These are phyloP conservation scores for Aleiodes sp. DNA, from an alignment of 1,140 invertebrate species.

Conservation along the genomic window DNA sequence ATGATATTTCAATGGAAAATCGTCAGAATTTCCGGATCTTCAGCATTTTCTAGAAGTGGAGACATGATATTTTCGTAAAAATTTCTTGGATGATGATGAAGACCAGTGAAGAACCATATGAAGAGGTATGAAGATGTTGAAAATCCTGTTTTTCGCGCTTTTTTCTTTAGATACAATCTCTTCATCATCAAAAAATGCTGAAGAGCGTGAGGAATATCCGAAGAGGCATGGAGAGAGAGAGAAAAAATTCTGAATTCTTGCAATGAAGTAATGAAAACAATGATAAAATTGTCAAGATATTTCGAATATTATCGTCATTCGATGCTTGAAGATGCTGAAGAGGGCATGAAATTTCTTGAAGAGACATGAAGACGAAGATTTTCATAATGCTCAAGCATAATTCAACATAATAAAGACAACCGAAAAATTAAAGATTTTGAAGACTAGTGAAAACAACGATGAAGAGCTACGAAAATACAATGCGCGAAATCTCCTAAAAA, in stretches of 20 bases:
- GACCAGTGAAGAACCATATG: too few relatives aligned
- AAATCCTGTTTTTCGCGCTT: background rate
- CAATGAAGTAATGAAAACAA: background rate
- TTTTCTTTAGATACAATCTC: background rate
- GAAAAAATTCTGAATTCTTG: background rate
- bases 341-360: background rate
- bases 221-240: constrained; percentile 4
- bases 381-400: background rate
- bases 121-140: background rate
- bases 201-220: background rate
- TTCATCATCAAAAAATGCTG: too few relatives aligned
- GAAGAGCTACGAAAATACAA: background rate
- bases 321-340: constrained; percentile 22
- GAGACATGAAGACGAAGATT: background rate
- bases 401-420: background rate
- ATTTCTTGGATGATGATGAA: too few relatives aligned
- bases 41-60: too few relatives aligned
- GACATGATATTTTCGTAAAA: too few relatives aligned
- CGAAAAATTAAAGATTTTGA: background rate
- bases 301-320: constrained; percentile 36
- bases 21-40: background rate
- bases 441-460: background rate
- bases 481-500: background rate
- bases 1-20: background rate
- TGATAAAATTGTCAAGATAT: background rate